A percentile compares a stretch with the other conserved stretches of the same genome.
Conservation (phyloP, 1,140 invertebrate genomes). For the Hormaphis cornu region DNA sequence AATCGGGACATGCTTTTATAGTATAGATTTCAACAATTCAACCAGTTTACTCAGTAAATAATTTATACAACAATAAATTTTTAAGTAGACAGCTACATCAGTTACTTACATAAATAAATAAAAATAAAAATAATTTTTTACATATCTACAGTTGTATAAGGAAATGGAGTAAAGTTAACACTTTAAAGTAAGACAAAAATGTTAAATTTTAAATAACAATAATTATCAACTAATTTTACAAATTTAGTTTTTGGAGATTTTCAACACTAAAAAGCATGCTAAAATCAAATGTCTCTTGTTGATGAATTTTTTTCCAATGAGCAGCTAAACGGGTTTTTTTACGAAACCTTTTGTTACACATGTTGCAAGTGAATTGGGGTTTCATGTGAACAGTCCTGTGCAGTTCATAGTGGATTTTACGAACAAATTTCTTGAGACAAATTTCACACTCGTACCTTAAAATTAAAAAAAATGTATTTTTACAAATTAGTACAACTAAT, state of each 20-base stretch:
- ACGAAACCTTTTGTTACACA: slow-evolving; percentile 45
- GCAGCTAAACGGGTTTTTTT: slow-evolving; percentile 44
- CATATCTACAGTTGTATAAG: too few relatives aligned
- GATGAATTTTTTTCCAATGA: slow-evolving; percentile 42
- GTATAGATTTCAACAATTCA: too few relatives aligned
- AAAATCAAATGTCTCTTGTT: slow-evolving; percentile 42
- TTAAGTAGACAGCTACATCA: too few relatives aligned
- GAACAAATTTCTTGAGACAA: slow-evolving; percentile 45
- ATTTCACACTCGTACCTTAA: slow-evolving; percentile 42
- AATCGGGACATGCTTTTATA: too few relatives aligned
- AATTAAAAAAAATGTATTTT: neutral
- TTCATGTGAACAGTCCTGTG: slow-evolving; percentile 44
- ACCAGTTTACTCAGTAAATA: too few relatives aligned
- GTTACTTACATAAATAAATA: too few relatives aligned
- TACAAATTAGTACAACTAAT: neutral
- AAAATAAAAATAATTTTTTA: too few relatives aligned
- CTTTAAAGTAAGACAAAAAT: too few relatives aligned
- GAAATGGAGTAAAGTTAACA: too few relatives aligned
- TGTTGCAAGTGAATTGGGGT: slow-evolving; percentile 44
- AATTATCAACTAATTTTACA: too few relatives aligned
- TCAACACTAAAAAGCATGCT: slow-evolving; percentile 1
- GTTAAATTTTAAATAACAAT: too few relatives aligned
- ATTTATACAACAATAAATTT: too few relatives aligned
- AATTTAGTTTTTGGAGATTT: slow-evolving; percentile 1
- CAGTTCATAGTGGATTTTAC: slow-evolving; percentile 45